Evolutionary conservation across 2,797 vertebrate genomes (phyloP), one percentile per base, ranked within the genome.

Genomic region (Dryobates pubescens): DNA sequence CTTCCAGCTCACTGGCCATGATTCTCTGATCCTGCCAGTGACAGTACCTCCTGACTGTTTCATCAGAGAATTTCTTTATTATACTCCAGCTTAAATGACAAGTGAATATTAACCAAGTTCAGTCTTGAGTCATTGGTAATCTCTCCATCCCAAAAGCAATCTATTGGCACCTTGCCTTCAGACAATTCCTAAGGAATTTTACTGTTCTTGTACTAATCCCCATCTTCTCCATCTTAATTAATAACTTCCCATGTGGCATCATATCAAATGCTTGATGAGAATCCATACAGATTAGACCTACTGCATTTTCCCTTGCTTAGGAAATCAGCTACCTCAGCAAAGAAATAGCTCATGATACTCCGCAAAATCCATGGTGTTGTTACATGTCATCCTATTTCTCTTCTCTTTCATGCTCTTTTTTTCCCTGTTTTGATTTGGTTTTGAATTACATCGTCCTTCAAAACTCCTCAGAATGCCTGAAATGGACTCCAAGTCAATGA

Each of bases 211-310:
- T 70, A 76, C 71, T 93, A 95, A 96, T 88, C 57, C 77, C 24
- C 91, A 79, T 84, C 85, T 96, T 88, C 74, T 86, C 71, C 27
- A 63, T 92, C 80, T 93, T 95, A 92, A 95, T 95, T 79, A 94
- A 92, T 93, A 93, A 93, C 80, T 95, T 95, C 87, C 94, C 94
- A 89, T 91, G 91, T 86, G 82, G 89, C 74, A 73, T 68, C 82
- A 63, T 91, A 92, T 92, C 85, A 95, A 93, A 92, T 89, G 70
- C 76, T 89, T 91, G 73, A 93, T 61, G 88, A 88, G 93, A 91
- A 93, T 89, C 89, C 77, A 86, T 64, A 58, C 6, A 84, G 92
- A 94, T 92, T 88, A 86, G 38, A 94, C 68, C 89, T 79, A 89
- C 70, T 82, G 80, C 57, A 64, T 91, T 91, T 91, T 45, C 24